Conservation (phyloP, 2,113 vertebrate species). For the Scortum barcoo region DNA sequence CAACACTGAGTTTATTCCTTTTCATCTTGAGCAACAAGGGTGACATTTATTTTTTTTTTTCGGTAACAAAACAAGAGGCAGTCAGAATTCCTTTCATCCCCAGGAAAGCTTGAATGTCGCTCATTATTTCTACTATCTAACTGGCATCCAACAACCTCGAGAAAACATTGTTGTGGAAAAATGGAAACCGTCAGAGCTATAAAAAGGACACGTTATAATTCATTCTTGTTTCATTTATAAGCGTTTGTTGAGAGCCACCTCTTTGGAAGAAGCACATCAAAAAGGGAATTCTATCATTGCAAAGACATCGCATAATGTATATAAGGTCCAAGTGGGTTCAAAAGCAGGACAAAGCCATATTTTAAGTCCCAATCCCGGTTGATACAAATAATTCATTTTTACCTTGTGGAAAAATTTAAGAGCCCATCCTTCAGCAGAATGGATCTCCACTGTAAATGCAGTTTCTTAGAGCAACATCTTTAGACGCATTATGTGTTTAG, state of each 20-base stretch:
- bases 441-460: slow-evolving; percentile 25
- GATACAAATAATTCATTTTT: slow-evolving; percentile 59
- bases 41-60: not conserved
- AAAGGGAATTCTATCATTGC: slow-evolving; percentile 51
- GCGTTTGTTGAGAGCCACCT: slow-evolving; percentile 45
- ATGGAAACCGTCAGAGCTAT: slow-evolving; percentile 37
- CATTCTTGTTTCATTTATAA: slow-evolving; percentile 50
- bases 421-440: slow-evolving; percentile 35
- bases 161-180: slow-evolving; percentile 31
- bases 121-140: slow-evolving; percentile 15
- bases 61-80: slow-evolving; percentile 2
- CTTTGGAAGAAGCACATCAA: slow-evolving; percentile 59
- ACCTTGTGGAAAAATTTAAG: slow-evolving; percentile 47
- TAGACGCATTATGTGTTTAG: slow-evolving; percentile 25
- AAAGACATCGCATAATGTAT: slow-evolving; percentile 46
- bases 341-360: slow-evolving; percentile 68
- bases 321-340: slow-evolving; percentile 60
- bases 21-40: slow-evolving; percentile 11
- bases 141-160: slow-evolving; percentile 6
- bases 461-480: slow-evolving; percentile 7
- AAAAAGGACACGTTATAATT: slow-evolving; percentile 44
- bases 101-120: not conserved
- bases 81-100: not conserved
- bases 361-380: slow-evolving; percentile 55
- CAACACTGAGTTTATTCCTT: slow-evolving; percentile 13